Base-by-base conservation (phyloP, 2,797 vertebrate genomes). In the Podargus strigoides region DNA sequence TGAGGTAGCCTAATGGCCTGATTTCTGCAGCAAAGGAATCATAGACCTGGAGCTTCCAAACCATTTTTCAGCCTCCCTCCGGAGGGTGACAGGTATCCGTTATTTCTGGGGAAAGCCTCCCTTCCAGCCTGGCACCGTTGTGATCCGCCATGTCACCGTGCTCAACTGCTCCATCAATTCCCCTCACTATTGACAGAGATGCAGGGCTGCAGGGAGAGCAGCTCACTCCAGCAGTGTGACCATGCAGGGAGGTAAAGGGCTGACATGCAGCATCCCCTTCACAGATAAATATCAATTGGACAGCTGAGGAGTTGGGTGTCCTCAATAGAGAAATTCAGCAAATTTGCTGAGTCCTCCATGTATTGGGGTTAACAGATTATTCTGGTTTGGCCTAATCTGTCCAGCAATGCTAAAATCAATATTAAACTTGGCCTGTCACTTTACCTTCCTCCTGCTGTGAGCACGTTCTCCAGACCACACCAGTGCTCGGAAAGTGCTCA, bases 11-110 rank as follows among this genome's bases (percentile, higher is more conserved):
- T 46, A 46, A 69, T 66, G 50, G 37, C 39, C 68, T 62, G 47
- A n/a, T 56, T 91, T 47, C 73, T 62, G 7, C 32, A 69, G 46
- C 34, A n/a, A 30, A 73, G 93, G 60, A 42, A 69, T 44, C 19
- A 64, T 21, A 50, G 72, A 80, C 41, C 9, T 62, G 49, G 79
- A 82, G 53, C 63, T 91, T 68, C 87, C 75, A 56, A 80, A n/a
- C 69, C 69, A 87, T 96, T 97, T 96, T 89, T 97, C 96, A 96
- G 11, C 12, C 30, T 87, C 70, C 34, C 78, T 82, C 52, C 0
- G 0, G 70, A 93, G 86, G 73, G 66, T 93, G 85, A 62, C 47
- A 56, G 78, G 60, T 74, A 94, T 77, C 93, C 76, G 87, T 73
- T 87, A 74, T 24, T 7, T 75, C 76, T 85, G 73, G 42, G 72